Evolutionary conservation across 2,797 vertebrate genomes (phyloP).

Genomic region (Artibeus jamaicensis): DNA sequence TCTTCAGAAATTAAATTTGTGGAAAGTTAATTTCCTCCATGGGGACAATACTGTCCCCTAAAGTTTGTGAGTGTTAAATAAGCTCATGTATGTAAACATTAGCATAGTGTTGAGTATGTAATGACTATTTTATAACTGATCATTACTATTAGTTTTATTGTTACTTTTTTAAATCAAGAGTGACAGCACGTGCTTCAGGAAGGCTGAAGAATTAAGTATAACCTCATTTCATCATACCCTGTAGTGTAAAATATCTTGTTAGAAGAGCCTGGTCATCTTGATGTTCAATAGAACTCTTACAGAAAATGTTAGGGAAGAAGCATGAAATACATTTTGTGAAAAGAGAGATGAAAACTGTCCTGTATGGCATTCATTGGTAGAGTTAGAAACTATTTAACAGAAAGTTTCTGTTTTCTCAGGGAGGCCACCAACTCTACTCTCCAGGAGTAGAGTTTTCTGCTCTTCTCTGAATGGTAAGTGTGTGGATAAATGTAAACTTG

Average conservation of each 20-base stretch:
- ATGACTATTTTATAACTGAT: not conserved
- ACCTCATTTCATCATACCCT: not conserved
- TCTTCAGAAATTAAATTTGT: not conserved
- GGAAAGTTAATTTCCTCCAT: not conserved
- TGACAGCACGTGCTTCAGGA: not conserved
- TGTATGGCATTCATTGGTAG: not conserved
- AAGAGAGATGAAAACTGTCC: not conserved
- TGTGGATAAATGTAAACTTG: not conserved
- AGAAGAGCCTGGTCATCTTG: not conserved
- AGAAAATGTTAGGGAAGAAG: not conserved
- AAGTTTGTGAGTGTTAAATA: not conserved
- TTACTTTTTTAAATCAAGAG: not conserved
- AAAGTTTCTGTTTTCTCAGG: conserved; percentile 17
- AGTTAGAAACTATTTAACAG: not conserved
- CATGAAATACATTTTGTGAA: not conserved
- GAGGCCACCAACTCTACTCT: not conserved
- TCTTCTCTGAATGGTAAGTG: not conserved
- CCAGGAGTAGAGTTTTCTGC: not conserved
- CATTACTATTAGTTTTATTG: not conserved
- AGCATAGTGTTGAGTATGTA: not conserved
- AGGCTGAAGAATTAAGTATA: not conserved
- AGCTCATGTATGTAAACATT: not conserved
- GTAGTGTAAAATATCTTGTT: not conserved
- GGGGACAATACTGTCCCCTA: not conserved
- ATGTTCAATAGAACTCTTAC: not conserved